Percentiles rank a stretch among this genome's conserved stretches.
Evolutionary conservation across 2,113 vertebrate species (phyloP).

Genomic region (Athene noctua): DNA sequence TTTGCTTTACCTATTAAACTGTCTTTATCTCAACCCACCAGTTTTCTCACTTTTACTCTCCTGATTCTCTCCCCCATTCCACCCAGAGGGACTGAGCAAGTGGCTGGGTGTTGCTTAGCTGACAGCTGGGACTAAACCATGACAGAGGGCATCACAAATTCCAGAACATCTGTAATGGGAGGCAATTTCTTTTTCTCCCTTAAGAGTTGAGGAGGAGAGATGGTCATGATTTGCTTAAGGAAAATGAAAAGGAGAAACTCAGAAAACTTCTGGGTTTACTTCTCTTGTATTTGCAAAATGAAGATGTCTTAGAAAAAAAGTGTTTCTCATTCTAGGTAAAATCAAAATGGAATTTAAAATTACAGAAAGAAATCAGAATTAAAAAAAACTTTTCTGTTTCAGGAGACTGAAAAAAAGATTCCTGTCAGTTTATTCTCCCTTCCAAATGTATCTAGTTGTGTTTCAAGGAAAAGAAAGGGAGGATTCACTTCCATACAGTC

Average conservation of each 20-base stretch:
- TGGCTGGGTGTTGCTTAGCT: too few relatives aligned
- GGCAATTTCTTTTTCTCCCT: neutral
- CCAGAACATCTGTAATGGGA: neutral
- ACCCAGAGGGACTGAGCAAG: too few relatives aligned
- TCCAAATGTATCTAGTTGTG: neutral
- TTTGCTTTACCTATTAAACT: too few relatives aligned
- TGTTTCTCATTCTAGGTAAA: neutral
- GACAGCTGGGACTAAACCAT: too few relatives aligned
- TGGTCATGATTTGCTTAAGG: neutral
- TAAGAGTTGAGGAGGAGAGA: neutral
- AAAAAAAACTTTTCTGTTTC: neutral
- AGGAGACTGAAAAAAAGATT: neutral
- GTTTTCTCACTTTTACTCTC: too few relatives aligned
- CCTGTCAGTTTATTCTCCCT: neutral
- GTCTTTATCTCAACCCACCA: too few relatives aligned
- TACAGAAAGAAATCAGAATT: neutral
- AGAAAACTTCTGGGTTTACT: neutral
- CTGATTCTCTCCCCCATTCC: too few relatives aligned
- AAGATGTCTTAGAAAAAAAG: neutral
- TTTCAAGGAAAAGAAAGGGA: neutral
- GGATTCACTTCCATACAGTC: neutral
- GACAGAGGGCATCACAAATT: neutral
- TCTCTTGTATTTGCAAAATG: neutral
- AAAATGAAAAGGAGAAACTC: neutral
- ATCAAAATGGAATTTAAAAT: neutral